These are phyloP conservation scores for Heptranchias perlo DNA, from an alignment of 2,113 vertebrate species.

Conservation along the genomic window DNA sequence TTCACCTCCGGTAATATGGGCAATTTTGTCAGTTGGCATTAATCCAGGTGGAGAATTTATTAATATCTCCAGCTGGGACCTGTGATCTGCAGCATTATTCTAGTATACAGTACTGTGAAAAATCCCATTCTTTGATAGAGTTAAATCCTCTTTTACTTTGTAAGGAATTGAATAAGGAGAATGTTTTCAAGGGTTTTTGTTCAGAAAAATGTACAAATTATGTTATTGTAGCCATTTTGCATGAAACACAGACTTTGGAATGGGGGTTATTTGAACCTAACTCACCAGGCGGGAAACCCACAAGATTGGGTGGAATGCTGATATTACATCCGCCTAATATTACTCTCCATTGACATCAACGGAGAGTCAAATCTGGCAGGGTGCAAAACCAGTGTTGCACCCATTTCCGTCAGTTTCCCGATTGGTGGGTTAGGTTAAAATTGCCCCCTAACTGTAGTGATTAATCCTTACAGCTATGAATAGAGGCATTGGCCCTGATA, in stretches of 20 bases:
- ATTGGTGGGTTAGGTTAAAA: too few relatives aligned
- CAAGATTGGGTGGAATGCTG: too few relatives aligned
- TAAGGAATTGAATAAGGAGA: neutral
- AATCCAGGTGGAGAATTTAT: neutral
- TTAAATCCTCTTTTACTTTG: neutral
- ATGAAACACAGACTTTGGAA: neutral
- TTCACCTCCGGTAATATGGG: slow-evolving; percentile 1
- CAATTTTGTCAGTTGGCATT: neutral
- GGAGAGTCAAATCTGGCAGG: too few relatives aligned
- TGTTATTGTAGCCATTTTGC: neutral
- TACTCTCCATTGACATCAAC: too few relatives aligned
- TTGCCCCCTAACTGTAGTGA: too few relatives aligned
- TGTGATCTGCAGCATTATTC: neutral
- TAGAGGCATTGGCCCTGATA: neutral
- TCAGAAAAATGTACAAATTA: neutral
- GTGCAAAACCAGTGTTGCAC: too few relatives aligned
- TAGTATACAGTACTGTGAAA: neutral
- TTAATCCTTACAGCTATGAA: neutral
- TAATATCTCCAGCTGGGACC: neutral
- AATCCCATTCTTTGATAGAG: neutral
- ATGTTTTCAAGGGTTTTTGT: neutral
- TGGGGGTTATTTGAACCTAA: neutral
- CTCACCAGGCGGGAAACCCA: too few relatives aligned
- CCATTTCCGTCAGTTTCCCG: too few relatives aligned
- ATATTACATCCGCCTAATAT: too few relatives aligned